Percentiles rank a stretch among this genome's conserved stretches.
Conservation (phyloP, 1,140 invertebrate genomes). For the Bactericera cockerelli region DNA sequence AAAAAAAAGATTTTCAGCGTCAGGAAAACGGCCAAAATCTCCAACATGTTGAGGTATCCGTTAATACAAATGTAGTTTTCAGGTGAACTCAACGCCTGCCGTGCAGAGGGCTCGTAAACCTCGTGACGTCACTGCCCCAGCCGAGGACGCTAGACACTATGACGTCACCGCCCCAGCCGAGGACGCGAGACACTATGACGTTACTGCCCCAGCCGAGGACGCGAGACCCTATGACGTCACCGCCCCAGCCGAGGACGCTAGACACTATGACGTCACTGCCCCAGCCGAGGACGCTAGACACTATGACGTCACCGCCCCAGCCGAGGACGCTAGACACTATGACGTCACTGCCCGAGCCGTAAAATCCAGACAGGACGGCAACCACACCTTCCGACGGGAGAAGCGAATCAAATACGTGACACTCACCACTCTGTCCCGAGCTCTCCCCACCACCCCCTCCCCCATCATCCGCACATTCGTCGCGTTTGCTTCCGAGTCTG, state of each 20-base stretch:
- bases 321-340: neutral
- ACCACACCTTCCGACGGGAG: too few relatives aligned
- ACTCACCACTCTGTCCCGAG: neutral
- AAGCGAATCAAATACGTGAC: neutral
- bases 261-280: neutral
- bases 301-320: neutral
- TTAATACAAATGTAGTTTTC: conserved; percentile 6
- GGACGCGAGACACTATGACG: neutral
- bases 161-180: neutral
- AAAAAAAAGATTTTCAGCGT: too few relatives aligned
- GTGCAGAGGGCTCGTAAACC: neutral
- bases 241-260: neutral
- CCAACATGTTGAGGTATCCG: too few relatives aligned
- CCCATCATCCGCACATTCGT: neutral
- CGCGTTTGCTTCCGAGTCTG: neutral
- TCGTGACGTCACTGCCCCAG: neutral
- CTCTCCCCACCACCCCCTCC: neutral
- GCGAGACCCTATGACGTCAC: neutral
- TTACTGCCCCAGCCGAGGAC: too few relatives aligned
- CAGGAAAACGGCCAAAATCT: too few relatives aligned
- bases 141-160: neutral
- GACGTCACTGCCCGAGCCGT: neutral
- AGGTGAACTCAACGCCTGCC: neutral
- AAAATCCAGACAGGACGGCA: neutral
- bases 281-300: neutral